Base-by-base conservation (phyloP, 2,113 vertebrate genomes). In the Corythaeola cristata region DNA sequence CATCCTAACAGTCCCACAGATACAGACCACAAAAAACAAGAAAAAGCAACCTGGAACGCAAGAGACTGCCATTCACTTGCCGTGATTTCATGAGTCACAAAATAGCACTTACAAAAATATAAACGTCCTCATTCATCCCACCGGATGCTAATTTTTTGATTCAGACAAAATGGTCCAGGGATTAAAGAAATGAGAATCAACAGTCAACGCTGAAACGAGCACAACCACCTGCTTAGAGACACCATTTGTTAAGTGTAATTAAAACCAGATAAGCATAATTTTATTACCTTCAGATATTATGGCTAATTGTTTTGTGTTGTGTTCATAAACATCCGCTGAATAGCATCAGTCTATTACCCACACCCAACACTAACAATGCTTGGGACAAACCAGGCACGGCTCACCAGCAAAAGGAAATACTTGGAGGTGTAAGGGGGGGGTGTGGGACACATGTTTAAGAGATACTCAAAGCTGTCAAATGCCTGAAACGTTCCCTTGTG, bases 271-370 rank as follows among this genome's bases (percentile, higher is more conserved):
- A 56, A 88, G 33, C 3, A 2, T 26, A 19, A 72, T 85, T 93
- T 87, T 87, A 86, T 52, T 95, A 55, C 77, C 69, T 67, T 82
- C 2, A 11, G 66, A 82, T 60, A 72, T 59, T 55, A 68, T 0
- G 6, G 73, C 22, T 82, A 93, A 88, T 93, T 96, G 68, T 56
- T 80, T 93, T 58, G 37, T 72, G 41, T 37, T 64, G 52, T 50
- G 58, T 15, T 78, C 35, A 71, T 69, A 79, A 90, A 87, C 50
- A 81, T 56, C 72, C 88, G 53, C 56, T 90, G 81, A 68, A 67
- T 3, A 47, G 32, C 9, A 44, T 73, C 50, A 84, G 72, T 60
- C 68, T 28, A 32, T 50, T 44, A 33, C 58, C 77, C 63, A 69
- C 47, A 18, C 45, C 16, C 79, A 89, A 77, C 0, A 1, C 23